A percentile compares a stretch with the other conserved stretches of the same genome.
Conservation (phyloP, 2,797 vertebrate genomes). For the Myripristis jacobus region DNA sequence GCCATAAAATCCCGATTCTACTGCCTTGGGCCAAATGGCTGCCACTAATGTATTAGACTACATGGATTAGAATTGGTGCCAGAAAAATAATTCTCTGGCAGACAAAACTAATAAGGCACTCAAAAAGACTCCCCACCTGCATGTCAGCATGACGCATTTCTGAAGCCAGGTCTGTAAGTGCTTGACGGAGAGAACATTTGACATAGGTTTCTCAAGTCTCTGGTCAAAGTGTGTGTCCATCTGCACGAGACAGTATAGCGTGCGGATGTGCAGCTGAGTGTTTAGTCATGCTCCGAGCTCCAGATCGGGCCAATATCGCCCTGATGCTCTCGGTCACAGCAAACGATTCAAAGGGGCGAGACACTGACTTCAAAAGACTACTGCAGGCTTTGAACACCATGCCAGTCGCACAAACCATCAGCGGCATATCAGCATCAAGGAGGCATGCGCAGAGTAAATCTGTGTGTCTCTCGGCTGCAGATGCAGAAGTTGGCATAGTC, state of each 20-base stretch:
- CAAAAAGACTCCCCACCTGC: conserved; percentile 29
- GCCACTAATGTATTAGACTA: conserved; percentile 72
- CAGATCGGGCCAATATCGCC: conserved; percentile 56
- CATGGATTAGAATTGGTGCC: conserved; percentile 67
- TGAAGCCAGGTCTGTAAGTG: conserved; percentile 42
- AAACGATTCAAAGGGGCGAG: conserved; percentile 64
- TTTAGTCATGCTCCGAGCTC: conserved; percentile 60
- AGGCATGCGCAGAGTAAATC: conserved; percentile 58
- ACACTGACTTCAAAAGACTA: conserved; percentile 69
- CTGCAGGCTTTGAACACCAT: conserved; percentile 71
- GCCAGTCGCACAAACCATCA: conserved; percentile 71
- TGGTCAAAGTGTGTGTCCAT: conserved; percentile 37
- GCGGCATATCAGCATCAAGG: conserved; percentile 59
- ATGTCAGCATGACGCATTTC: conserved; percentile 26
- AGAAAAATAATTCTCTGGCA: conserved; percentile 65
- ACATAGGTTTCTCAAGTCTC: conserved; percentile 27
- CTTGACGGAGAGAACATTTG: conserved; percentile 24
- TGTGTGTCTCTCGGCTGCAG: conserved; percentile 47
- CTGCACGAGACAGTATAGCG: conserved; percentile 18
- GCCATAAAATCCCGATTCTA: conserved; percentile 69
- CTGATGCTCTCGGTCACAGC: conserved; percentile 65
- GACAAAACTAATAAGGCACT: conserved; percentile 65
- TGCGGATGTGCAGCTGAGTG: conserved; percentile 34
- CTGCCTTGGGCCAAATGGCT: conserved; percentile 70
- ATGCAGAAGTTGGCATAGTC: conserved; percentile 57